Evolutionary conservation across 2,888 invertebrate genomes (phyloP).

Genomic region (Synergus laeviventris): DNA sequence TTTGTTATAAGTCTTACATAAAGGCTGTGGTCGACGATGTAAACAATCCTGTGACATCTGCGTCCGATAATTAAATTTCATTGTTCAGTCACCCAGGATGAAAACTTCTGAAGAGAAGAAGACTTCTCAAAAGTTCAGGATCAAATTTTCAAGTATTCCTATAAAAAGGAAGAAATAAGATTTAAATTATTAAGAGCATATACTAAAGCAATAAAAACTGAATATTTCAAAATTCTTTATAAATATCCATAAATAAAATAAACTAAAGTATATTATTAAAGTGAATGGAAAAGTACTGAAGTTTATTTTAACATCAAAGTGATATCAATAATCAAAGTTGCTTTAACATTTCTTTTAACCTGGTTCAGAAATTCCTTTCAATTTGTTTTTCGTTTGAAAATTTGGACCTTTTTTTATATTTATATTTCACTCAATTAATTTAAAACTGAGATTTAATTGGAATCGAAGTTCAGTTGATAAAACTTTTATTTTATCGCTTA

Average conservation of each 20-base stretch:
- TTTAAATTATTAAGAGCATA: background rate
- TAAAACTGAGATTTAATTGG: too few relatives aligned
- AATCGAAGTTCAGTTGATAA: too few relatives aligned
- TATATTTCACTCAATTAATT: too few relatives aligned
- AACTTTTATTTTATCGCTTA: too few relatives aligned
- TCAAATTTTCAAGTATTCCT: slow-evolving; percentile 26
- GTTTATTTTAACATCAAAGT: background rate
- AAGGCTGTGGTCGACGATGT: slow-evolving; percentile 24
- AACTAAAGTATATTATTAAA: background rate
- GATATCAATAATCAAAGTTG: background rate
- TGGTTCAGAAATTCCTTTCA: background rate
- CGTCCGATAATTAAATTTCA: slow-evolving; percentile 34
- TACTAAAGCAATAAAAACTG: background rate
- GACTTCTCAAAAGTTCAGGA: slow-evolving; percentile 7
- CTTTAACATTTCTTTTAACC: background rate
- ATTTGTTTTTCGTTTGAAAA: too few relatives aligned
- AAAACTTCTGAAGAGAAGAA: slow-evolving; percentile 6
- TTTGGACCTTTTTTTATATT: too few relatives aligned
- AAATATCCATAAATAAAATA: background rate
- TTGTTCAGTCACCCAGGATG: slow-evolving; percentile 22
- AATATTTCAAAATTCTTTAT: background rate
- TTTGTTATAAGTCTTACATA: background rate
- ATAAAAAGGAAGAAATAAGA: background rate
- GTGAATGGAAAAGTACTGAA: slow-evolving; percentile 10
- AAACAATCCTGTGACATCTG: slow-evolving; percentile 40